phyloP scores from a whole-genome alignment of 2,797 vertebrate genomes.

The Tachyglossus aculeatus region DNA sequence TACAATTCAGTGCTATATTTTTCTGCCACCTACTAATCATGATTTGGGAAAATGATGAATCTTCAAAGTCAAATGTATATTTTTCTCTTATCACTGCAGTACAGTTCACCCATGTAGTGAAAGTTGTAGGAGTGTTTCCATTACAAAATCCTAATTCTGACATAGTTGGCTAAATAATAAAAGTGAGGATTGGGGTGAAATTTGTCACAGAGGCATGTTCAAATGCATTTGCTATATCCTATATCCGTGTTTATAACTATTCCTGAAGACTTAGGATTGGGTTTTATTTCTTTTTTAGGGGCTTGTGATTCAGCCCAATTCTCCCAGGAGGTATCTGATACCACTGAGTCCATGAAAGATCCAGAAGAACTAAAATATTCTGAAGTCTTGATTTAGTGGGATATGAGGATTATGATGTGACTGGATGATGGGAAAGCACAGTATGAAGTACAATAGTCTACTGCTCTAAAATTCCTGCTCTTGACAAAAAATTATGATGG shows the following conservation, averaged over 20 bases:
- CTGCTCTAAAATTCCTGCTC: no score
- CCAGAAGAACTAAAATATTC: no score
- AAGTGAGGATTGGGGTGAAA: constrained; percentile 10
- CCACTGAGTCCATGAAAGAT: no score
- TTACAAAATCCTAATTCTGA: constrained; percentile 44
- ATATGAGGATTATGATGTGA: no score
- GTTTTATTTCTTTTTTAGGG: neutral
- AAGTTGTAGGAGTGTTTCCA: constrained; percentile 12
- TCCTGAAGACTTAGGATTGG: neutral
- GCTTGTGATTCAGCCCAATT: neutral
- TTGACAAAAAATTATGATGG: no score
- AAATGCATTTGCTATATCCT: constrained; percentile 12
- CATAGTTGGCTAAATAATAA: constrained; percentile 7
- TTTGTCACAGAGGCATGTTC: neutral
- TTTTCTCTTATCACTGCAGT: constrained; percentile 46
- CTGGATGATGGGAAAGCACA: no score
- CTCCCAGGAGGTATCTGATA: no score
- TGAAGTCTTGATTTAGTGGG: no score
- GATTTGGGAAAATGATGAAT: constrained; percentile 57
- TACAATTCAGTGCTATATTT: constrained; percentile 52
- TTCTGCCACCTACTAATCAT: constrained; percentile 64
- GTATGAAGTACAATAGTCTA: no score
- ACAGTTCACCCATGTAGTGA: constrained; percentile 47
- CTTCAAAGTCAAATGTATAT: constrained; percentile 48
- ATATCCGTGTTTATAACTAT: no score